These are phyloP conservation scores for Pteromalus puparum DNA, from an alignment of 1,140 invertebrate genomes.

Conservation along the genomic window DNA sequence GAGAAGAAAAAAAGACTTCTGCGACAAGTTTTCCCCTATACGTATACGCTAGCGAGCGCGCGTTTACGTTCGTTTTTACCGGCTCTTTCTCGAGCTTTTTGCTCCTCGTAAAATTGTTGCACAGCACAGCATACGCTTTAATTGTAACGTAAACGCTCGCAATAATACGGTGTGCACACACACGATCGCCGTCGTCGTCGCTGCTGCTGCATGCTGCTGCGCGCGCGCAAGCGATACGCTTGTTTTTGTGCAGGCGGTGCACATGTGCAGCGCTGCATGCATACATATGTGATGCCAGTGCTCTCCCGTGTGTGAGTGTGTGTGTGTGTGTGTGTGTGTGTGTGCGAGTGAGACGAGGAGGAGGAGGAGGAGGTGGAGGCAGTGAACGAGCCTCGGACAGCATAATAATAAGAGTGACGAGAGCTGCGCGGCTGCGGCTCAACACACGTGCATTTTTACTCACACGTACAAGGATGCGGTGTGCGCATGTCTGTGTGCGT, in stretches of 20 bases:
- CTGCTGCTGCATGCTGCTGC: no score
- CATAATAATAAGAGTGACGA: constrained; percentile 50
- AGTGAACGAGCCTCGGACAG: constrained; percentile 34
- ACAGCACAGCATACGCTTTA: constrained; percentile 25
- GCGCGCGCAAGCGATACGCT: background rate
- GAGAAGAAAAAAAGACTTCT: background rate
- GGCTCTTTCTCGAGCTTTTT: background rate
- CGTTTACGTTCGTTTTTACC: no score
- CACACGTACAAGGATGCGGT: background rate
- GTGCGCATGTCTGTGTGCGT: background rate
- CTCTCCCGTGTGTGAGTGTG: background rate
- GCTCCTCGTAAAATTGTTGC: background rate
- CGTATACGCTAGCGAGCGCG: no score
- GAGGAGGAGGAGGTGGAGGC: background rate
- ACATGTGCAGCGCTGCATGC: constrained; percentile 18
- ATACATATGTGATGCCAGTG: constrained; percentile 30
- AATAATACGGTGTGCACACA: constrained; percentile 12
- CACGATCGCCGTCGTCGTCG: background rate
- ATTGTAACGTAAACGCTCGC: constrained; percentile 47
- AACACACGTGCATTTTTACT: background rate
- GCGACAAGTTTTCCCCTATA: constrained; percentile 16
- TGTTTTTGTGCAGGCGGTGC: constrained; percentile 24
- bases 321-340: constrained; percentile 1
- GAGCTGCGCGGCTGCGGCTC: background rate
- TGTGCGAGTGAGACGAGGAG: background rate